phyloP scores from a whole-genome alignment of 1,140 invertebrate species.

The Melanaphis sacchari region DNA sequence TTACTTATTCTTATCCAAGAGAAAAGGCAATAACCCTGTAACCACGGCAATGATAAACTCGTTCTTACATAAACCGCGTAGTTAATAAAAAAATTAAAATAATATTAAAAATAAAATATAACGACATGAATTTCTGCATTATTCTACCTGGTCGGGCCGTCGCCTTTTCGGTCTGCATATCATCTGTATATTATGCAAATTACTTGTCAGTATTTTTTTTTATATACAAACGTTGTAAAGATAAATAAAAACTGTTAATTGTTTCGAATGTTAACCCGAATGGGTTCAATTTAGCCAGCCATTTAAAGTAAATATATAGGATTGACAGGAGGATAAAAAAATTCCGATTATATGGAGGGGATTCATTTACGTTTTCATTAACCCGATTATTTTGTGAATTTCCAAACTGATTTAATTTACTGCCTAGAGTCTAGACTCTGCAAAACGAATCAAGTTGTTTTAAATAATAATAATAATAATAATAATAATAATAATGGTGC shows the following conservation, averaged over 20 bases:
- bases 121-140: not conserved
- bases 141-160: not conserved
- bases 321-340: not conserved
- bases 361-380: not conserved
- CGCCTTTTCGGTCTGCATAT: not conserved
- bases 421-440: not conserved
- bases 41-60: too few relatives aligned
- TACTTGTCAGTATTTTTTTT: not conserved
- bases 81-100: not conserved
- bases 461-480: not conserved
- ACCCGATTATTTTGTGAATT: not conserved
- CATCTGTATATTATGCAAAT: not conserved
- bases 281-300: too few relatives aligned
- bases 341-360: not conserved
- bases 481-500: too few relatives aligned
- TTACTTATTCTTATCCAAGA: conserved; percentile 15
- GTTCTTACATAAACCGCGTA: conserved; percentile 14
- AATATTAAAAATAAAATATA: not conserved
- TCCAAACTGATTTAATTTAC: not conserved
- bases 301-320: too few relatives aligned
- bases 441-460: not conserved
- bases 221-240: not conserved
- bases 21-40: not conserved
- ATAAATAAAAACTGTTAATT: not conserved
- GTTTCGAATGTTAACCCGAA: not conserved